phyloP scores from a whole-genome alignment of 2,797 vertebrate species.

The Bovichtus variegatus region DNA sequence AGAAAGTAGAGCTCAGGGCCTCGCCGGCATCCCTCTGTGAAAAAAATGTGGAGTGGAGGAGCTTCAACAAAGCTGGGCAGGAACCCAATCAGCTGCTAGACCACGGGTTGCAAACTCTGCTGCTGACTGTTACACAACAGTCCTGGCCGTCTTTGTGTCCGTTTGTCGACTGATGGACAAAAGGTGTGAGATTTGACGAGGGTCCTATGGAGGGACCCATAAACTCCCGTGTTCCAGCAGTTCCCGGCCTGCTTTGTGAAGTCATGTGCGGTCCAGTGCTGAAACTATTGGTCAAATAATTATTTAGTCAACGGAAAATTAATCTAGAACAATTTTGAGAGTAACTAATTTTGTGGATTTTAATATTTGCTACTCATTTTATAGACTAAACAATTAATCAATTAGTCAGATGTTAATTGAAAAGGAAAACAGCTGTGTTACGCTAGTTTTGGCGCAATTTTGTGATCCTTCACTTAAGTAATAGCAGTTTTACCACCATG shows the following conservation, averaged over 20 bases:
- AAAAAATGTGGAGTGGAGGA: constrained; percentile 1
- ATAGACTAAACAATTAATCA: not conserved
- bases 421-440: not conserved
- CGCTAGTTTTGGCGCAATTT: not conserved
- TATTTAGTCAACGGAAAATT: too few species aligned
- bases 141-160: not conserved
- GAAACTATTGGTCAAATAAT: not conserved
- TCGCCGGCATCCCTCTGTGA: not conserved
- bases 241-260: not conserved
- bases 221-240: not conserved
- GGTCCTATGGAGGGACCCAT: not conserved
- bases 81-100: constrained; percentile 26
- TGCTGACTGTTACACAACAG: constrained; percentile 4
- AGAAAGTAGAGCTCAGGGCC: not conserved
- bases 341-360: too few species aligned
- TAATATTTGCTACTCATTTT: too few species aligned
- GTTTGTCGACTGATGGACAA: not conserved
- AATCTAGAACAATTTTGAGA: too few species aligned
- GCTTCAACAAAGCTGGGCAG: constrained; percentile 7
- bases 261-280: too few species aligned
- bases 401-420: not conserved
- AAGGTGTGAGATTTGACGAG: not conserved
- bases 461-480: too few species aligned
- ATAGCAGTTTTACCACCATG: too few species aligned
- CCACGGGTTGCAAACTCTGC: not conserved